Percentiles rank a stretch among this genome's conserved stretches.
phyloP scores from a whole-genome alignment of 2,888 invertebrate genomes.

The Eubasilissa splendida region DNA sequence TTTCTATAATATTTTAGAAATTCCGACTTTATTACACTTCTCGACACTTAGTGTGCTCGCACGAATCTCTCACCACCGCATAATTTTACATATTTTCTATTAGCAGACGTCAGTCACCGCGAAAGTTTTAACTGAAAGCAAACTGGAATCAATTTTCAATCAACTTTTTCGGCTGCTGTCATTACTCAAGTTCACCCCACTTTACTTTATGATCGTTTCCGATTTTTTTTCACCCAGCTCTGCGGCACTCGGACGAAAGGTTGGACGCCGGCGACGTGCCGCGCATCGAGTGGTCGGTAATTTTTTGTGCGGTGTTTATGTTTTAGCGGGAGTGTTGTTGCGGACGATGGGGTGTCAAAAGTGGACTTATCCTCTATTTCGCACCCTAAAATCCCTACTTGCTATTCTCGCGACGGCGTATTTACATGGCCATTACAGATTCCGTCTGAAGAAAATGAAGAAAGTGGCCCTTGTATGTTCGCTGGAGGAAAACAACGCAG shows the following conservation, averaged over 20 bases:
- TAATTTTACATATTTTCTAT: constrained; percentile 40
- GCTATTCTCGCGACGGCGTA: constrained; percentile 45
- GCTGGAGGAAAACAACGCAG: background rate
- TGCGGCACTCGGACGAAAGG: too few species aligned
- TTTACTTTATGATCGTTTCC: background rate
- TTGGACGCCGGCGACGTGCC: too few species aligned
- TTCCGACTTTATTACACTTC: background rate
- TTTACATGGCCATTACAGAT: constrained; percentile 52
- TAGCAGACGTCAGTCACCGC: constrained; percentile 32
- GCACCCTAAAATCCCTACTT: constrained; percentile 35
- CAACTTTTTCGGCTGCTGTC: constrained; percentile 40
- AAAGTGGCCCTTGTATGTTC: constrained; percentile 6
- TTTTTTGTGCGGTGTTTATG: background rate
- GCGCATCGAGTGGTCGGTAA: too few species aligned
- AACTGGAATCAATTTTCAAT: constrained; percentile 48
- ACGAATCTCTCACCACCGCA: background rate
- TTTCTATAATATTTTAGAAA: too few species aligned
- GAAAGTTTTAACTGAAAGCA: constrained; percentile 23
- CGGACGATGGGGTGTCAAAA: background rate
- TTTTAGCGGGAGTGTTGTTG: background rate
- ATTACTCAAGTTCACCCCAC: constrained; percentile 42
- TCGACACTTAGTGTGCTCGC: constrained; percentile 2
- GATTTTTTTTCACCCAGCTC: too few species aligned
- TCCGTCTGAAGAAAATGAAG: constrained; percentile 42
- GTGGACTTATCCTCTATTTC: background rate